Conservation (phyloP, 2,797 vertebrate species). For the Centropyge bicolor region DNA sequence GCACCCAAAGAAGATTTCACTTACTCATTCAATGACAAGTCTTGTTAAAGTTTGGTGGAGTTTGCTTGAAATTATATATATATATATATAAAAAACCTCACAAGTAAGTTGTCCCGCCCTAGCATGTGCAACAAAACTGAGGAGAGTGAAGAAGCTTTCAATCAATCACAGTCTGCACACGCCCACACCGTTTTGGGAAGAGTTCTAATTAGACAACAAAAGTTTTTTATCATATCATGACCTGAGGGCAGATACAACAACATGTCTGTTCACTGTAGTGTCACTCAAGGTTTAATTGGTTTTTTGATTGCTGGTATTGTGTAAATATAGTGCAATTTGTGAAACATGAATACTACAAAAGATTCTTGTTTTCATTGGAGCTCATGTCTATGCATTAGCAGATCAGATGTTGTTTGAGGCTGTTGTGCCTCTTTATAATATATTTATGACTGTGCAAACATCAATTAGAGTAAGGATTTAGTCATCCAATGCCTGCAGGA, state of each 20-base stretch:
- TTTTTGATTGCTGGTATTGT: not conserved
- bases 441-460: not conserved
- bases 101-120: not conserved
- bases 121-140: not conserved
- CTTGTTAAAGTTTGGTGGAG: not conserved
- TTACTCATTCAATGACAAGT: not conserved
- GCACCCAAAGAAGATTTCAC: not conserved
- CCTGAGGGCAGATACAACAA: not conserved
- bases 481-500: not conserved
- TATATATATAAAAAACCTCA: not conserved
- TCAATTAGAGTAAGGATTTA: not conserved
- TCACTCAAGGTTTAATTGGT: not conserved
- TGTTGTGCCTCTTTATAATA: not conserved
- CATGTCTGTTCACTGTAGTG: not conserved
- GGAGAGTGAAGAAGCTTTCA: not conserved
- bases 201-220: not conserved
- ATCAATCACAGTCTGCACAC: not conserved
- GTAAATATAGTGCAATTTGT: not conserved
- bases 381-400: not conserved
- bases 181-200: not conserved
- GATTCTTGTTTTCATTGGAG: not conserved
- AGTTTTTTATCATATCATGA: conserved; percentile 6
- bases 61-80: not conserved
- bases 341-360: not conserved
- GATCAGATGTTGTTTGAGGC: not conserved